A percentile compares a stretch with the other conserved stretches of the same genome.
Evolutionary conservation across 2,113 vertebrate species (phyloP).

Genomic region (Ailurus styani): DNA sequence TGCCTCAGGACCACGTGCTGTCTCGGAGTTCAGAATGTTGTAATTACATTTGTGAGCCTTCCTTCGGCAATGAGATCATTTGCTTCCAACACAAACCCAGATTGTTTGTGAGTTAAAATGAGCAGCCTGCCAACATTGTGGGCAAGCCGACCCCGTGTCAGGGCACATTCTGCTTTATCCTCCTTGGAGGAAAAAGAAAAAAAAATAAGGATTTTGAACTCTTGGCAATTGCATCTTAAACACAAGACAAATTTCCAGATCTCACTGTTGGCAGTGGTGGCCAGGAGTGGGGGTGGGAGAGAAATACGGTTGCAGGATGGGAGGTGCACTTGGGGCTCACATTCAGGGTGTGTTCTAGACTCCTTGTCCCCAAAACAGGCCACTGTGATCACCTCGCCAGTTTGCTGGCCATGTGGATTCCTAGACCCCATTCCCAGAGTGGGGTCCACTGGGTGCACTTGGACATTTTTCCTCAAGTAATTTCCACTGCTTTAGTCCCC

Average conservation of each 20-base stretch:
- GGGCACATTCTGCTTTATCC: neutral
- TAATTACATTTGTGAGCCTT: neutral
- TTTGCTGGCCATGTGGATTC: too few relatives aligned
- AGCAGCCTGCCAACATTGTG: neutral
- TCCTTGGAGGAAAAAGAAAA: neutral
- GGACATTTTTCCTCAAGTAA: neutral
- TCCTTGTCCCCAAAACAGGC: neutral
- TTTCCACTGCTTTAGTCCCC: neutral
- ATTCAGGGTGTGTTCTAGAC: neutral
- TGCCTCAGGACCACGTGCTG: neutral
- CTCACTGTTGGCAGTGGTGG: neutral
- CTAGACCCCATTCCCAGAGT: neutral
- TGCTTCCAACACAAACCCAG: constrained; percentile 36
- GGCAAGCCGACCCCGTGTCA: neutral
- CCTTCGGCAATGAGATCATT: neutral
- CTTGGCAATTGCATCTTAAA: neutral
- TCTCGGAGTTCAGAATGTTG: neutral
- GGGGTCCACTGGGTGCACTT: neutral
- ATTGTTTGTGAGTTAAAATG: neutral
- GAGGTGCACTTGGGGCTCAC: neutral
- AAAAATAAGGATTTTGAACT: neutral
- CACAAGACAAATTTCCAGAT: neutral
- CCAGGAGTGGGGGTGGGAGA: neutral
- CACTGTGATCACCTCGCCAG: too few relatives aligned
- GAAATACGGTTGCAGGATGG: fast-evolving